These are phyloP conservation scores for Eidolon dupreanum DNA, from an alignment of 2,797 vertebrate species.

Conservation along the genomic window DNA sequence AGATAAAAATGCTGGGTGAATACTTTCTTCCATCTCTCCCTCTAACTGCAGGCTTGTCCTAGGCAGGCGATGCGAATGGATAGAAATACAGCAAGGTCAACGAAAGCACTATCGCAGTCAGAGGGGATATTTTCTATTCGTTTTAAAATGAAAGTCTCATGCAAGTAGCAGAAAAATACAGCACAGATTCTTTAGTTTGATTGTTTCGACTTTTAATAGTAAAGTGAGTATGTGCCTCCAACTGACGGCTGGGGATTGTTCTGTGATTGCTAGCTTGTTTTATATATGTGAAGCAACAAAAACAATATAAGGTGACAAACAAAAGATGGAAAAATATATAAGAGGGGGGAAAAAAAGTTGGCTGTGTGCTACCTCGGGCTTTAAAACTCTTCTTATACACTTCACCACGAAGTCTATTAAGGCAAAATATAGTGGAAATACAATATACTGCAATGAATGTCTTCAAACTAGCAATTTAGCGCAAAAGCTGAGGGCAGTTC, in stretches of 20 bases:
- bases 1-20: neutral
- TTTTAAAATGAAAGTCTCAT: constrained; percentile 68
- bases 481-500: constrained; percentile 90
- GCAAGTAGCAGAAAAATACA: constrained; percentile 75
- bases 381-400: constrained; percentile 87
- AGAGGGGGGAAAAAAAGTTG: constrained; percentile 52
- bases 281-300: constrained; percentile 80
- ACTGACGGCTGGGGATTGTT: constrained; percentile 74
- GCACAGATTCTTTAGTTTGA: constrained; percentile 62
- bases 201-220: constrained; percentile 77
- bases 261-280: constrained; percentile 79
- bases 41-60: neutral
- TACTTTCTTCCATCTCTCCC: neutral
- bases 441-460: constrained; percentile 87
- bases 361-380: constrained; percentile 84
- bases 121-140: constrained; percentile 65
- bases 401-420: constrained; percentile 88
- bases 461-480: constrained; percentile 90
- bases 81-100: constrained; percentile 56
- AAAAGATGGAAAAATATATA: constrained; percentile 86
- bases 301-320: constrained; percentile 85
- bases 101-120: constrained; percentile 22
- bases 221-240: constrained; percentile 72
- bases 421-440: constrained; percentile 87
- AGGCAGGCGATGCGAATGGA: neutral